Conservation (phyloP, 2,797 vertebrate species). For the Pogoniulus pusillus region DNA sequence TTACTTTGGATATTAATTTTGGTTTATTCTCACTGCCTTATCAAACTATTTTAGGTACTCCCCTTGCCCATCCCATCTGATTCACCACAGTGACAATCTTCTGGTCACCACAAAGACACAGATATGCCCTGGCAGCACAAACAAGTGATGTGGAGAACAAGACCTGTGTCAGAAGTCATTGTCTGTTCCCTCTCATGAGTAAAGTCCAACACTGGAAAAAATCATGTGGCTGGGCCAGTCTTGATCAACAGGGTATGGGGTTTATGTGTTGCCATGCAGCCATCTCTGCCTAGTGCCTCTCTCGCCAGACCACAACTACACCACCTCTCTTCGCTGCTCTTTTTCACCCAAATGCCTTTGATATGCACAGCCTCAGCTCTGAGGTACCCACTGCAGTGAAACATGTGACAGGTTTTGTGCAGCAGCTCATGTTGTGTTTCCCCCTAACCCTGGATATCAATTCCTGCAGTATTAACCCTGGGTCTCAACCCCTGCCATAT, state of each 20-base stretch:
- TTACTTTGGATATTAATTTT: neutral
- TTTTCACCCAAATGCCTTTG: neutral
- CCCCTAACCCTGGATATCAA: neutral
- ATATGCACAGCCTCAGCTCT: neutral
- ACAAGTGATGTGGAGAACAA: neutral
- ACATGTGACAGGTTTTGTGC: too few relatives aligned
- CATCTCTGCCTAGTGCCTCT: neutral
- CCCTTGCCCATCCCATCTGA: neutral
- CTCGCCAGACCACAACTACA: neutral
- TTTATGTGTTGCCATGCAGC: fast-evolving
- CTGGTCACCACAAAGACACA: neutral
- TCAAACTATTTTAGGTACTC: neutral
- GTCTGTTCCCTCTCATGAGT: neutral
- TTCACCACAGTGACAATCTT: fast-evolving
- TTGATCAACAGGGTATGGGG: neutral
- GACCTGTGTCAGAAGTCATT: neutral
- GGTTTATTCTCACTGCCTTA: neutral
- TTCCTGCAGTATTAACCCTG: neutral
- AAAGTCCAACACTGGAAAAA: neutral
- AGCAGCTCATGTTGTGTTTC: neutral
- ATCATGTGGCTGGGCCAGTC: neutral
- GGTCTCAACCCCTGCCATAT: neutral
- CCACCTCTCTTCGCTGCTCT: neutral
- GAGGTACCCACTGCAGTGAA: neutral
- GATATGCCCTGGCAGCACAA: neutral